phyloP scores from a whole-genome alignment of 2,797 vertebrate species.

The Lycodopsis pacificus region DNA sequence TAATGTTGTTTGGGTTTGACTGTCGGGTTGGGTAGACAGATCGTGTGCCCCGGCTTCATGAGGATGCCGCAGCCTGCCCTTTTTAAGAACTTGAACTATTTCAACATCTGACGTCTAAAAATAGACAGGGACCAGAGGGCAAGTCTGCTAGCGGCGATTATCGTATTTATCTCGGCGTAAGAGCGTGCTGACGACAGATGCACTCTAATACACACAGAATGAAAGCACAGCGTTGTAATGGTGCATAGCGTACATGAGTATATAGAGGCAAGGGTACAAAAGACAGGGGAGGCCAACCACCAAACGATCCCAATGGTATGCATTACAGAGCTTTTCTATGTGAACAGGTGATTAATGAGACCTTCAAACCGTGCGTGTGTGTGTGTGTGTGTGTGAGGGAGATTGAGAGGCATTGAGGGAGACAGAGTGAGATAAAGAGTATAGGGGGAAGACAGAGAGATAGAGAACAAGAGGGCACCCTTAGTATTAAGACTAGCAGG shows the following conservation, averaged over 20 bases:
- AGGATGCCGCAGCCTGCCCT: constrained; percentile 49
- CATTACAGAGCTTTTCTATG: constrained; percentile 38
- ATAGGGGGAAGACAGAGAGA: constrained; percentile 22
- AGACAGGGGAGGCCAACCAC: constrained; percentile 11
- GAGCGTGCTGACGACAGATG: constrained; percentile 38
- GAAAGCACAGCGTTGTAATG: background rate
- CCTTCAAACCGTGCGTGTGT: constrained; percentile 41
- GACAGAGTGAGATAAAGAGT: constrained; percentile 40
- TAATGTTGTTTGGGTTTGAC: constrained; percentile 53
- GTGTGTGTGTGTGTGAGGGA: constrained; percentile 11
- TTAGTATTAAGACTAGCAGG: constrained; percentile 56
- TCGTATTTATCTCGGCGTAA: constrained; percentile 46
- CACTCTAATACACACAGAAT: constrained; percentile 7
- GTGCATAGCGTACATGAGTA: background rate
- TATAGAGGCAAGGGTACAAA: constrained; percentile 7
- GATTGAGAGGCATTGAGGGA: constrained; percentile 33
- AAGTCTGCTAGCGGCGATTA: constrained; percentile 48
- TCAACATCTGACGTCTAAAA: constrained; percentile 72
- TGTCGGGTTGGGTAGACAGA: constrained; percentile 20
- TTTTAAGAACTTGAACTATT: constrained; percentile 72
- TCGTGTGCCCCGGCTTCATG: constrained; percentile 30
- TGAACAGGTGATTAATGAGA: constrained; percentile 61
- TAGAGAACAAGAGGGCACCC: constrained; percentile 41
- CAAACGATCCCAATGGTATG: constrained; percentile 39
- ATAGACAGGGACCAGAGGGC: constrained; percentile 54